These are phyloP conservation scores for Drosophila acutilabella DNA, from an alignment of 2,888 invertebrate genomes.

Conservation along the genomic window DNA sequence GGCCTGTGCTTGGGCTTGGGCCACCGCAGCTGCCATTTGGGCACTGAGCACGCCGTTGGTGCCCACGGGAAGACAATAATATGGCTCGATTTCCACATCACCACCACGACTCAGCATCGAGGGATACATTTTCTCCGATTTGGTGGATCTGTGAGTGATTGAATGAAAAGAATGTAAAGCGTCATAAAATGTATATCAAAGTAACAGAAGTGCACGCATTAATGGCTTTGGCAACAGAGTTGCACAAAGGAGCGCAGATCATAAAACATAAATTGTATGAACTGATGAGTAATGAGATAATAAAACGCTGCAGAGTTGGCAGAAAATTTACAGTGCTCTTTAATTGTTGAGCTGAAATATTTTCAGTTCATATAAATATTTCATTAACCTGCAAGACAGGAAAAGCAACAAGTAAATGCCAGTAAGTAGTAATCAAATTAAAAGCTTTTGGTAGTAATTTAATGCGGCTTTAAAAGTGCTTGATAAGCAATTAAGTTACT, in stretches of 20 bases:
- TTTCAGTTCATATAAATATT: no score
- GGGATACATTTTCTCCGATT: slow-evolving; percentile 97
- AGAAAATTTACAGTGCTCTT: background rate
- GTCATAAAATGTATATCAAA: slow-evolving; percentile 36
- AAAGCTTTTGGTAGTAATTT: slow-evolving; percentile 1
- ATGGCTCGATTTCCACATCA: slow-evolving; percentile 93
- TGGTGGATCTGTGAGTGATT: slow-evolving; percentile 90
- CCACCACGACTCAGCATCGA: slow-evolving; percentile 94
- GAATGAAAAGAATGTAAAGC: slow-evolving; percentile 1
- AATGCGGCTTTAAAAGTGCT: slow-evolving; percentile 2
- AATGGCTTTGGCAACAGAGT: slow-evolving; percentile 4
- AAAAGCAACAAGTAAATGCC: background rate
- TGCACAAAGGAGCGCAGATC: background rate
- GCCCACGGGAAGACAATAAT: slow-evolving; percentile 93
- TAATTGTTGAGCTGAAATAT: no score
- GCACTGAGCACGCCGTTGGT: slow-evolving; percentile 83
- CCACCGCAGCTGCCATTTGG: slow-evolving; percentile 82
- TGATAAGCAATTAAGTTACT: slow-evolving; percentile 5
- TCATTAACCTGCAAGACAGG: no score
- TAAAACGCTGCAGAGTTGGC: background rate
- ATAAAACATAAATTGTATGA: background rate
- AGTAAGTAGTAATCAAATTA: background rate
- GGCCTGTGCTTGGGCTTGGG: slow-evolving; percentile 66
- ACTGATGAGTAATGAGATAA: background rate
- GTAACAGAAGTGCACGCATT: slow-evolving; percentile 5